Evolutionary conservation across 2,888 invertebrate species (phyloP), one percentile per base, ranked within the genome.

Genomic region (Agriopis aurantiaria): DNA sequence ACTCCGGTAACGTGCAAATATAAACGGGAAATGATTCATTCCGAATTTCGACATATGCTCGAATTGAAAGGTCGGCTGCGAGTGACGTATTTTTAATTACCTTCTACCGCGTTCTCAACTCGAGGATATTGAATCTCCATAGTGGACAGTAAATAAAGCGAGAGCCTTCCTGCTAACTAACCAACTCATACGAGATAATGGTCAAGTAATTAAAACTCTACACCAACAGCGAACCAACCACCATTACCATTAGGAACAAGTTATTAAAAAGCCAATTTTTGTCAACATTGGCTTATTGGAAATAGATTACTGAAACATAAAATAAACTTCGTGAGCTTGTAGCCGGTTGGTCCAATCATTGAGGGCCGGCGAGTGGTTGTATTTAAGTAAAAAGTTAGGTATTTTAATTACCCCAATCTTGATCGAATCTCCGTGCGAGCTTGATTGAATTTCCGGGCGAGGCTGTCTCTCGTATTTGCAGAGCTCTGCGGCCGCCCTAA

Each of bases 21-120:
- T 88, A 89, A 89, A 88, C 83, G 84, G 87, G 86, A 91, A 91
- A 92, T 92, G 90, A 92, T 90, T 92, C 91, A 92, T 92, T 92
- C 88, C 86, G 85, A 87, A 92, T 91, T 92, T 91, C 91, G 91
- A 92, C 90, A 91, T 91, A 92, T 92, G 90, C 89, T 89, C 90
- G 85, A 91, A 91, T 91, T 90, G 92, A 89, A 93, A 90, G 89
- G 90, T 91, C 86, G 89, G 88, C 91, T 94, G 93, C 90, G 87
- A 91, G 86, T 93, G 93, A 94, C 93, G 89, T 92, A 91, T 94
- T 93, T 94, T 94, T 93, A 94, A 94, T 93, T 92, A 93, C 90
- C 91, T 84, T 82, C 88, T 85, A 91, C 93, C 92, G 86, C 91
- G 85, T 86, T 85, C 84, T 85, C 85, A 85, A 81, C 83, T 82